Evolutionary conservation across 2,888 invertebrate genomes (phyloP), one percentile per base, ranked within the genome.

Genomic region (Chirona hameri): DNA sequence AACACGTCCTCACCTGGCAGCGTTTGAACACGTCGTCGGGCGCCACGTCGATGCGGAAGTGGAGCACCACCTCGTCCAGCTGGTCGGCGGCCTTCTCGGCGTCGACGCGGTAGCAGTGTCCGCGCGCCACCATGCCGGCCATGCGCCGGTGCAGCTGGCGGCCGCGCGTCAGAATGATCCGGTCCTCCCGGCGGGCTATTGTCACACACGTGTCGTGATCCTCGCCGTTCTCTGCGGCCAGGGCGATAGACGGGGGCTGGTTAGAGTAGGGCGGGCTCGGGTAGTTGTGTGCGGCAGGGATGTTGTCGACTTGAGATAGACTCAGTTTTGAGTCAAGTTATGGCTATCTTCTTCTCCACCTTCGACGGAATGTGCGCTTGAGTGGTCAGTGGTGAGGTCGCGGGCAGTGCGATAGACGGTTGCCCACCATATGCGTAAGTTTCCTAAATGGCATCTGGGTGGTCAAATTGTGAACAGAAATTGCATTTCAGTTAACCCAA

Each of bases 11-110:
- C 88, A 92, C 92, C 88, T 92, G 91, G 88, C 95, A 95, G 85
- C 93, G 90, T 86, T 91, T 92, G 86, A 93, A 92, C 84, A 94
- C 90, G 88, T 94, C 91, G 84, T 89, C 90, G 86, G 91, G 90
- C 55, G 89, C 90, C 81, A 94, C 89, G 79, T 87, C 87, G 83
- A 95, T 89, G 86, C 92, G 91, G 87, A 92, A 94, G 87, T 91
- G 90, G 81, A 88, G 88, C 60, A 95, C 87, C 81, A 94, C 91
- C 87, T 92, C 92, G 83, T 90, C 88, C 55, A 94, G 87, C 87
- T 95, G 94, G 81, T 92, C 91, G 27, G 84, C 86, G 18, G 90
- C 86, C 83, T 89, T 88, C 57, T 90, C 90, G 82, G 90, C 88
- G 21, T 88, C 87, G 79, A 94, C 90, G 87, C 90, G 90, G 86